Evolutionary conservation across 2,113 vertebrate genomes (phyloP).

Genomic region (Oncorhynchus clarkii): DNA sequence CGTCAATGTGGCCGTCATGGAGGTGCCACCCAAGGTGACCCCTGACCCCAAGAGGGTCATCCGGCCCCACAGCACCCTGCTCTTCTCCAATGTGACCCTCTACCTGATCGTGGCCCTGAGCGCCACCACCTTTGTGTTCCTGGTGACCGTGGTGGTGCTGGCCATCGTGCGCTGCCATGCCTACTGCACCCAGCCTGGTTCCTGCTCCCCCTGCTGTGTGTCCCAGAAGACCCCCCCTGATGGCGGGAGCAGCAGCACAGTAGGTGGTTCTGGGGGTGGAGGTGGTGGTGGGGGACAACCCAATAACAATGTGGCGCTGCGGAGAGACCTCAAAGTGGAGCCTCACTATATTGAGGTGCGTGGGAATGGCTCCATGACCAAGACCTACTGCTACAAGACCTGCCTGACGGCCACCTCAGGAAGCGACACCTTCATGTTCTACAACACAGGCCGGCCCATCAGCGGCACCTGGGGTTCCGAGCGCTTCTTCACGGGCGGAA

Average conservation of each 20-base stretch:
- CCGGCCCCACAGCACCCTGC: constrained; percentile 73
- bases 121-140: constrained; percentile 91
- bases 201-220: constrained; percentile 87
- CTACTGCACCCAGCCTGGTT: constrained; percentile 79
- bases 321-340: constrained; percentile 89
- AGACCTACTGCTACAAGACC: constrained; percentile 98
- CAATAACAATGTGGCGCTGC: constrained; percentile 89
- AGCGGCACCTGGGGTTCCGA: constrained; percentile 87
- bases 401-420: constrained; percentile 92
- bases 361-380: constrained; percentile 94
- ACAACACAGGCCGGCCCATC: constrained; percentile 91
- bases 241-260: constrained; percentile 72
- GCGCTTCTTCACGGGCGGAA: constrained; percentile 89
- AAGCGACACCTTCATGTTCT: constrained; percentile 99
- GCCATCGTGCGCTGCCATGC: constrained; percentile 88
- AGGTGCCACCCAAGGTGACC: constrained; percentile 84
- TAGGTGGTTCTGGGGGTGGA: constrained; percentile 46
- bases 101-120: constrained; percentile 95
- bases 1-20: constrained; percentile 88
- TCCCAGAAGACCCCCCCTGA: constrained; percentile 83
- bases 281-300: constrained; percentile 73
- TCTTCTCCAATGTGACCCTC: constrained; percentile 89
- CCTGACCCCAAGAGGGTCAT: constrained; percentile 85
- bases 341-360: constrained; percentile 96
- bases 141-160: constrained; percentile 89